Conservation (phyloP, 1,140 invertebrate species). For the Bombus vancouverensis region DNA sequence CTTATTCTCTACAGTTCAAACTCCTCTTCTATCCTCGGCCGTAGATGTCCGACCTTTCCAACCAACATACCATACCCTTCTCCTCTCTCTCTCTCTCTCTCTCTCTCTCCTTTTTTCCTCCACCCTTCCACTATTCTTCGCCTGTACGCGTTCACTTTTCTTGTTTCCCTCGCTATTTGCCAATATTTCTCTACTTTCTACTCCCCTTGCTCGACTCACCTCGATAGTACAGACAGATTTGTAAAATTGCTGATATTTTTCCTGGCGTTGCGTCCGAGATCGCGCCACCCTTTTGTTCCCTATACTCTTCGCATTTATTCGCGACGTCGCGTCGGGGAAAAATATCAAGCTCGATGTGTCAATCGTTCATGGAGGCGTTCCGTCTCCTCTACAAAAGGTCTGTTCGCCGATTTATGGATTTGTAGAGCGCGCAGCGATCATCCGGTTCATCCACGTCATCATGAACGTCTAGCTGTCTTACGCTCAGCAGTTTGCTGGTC, state of each 20-base stretch:
- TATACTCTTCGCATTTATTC: background rate
- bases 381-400: background rate
- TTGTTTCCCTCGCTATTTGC: constrained; percentile 67
- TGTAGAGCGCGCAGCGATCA: background rate
- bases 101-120: background rate
- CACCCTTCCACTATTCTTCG: constrained; percentile 31
- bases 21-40: constrained; percentile 35
- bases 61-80: constrained; percentile 31
- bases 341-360: constrained; percentile 7
- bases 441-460: constrained; percentile 35
- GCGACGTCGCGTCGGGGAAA: too few species aligned
- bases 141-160: constrained; percentile 53
- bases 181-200: constrained; percentile 68
- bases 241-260: constrained; percentile 70
- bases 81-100: background rate
- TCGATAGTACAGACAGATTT: constrained; percentile 59
- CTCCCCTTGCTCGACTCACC: background rate
- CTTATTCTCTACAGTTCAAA: constrained; percentile 72
- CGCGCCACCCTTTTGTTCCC: constrained; percentile 22
- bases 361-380: constrained; percentile 3
- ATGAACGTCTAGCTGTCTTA: constrained; percentile 52
- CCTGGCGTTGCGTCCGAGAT: constrained; percentile 53
- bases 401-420: background rate
- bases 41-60: constrained; percentile 54
- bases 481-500: background rate